Conservation (phyloP, 2,797 vertebrate species). For the Hoplostethus atlanticus region DNA sequence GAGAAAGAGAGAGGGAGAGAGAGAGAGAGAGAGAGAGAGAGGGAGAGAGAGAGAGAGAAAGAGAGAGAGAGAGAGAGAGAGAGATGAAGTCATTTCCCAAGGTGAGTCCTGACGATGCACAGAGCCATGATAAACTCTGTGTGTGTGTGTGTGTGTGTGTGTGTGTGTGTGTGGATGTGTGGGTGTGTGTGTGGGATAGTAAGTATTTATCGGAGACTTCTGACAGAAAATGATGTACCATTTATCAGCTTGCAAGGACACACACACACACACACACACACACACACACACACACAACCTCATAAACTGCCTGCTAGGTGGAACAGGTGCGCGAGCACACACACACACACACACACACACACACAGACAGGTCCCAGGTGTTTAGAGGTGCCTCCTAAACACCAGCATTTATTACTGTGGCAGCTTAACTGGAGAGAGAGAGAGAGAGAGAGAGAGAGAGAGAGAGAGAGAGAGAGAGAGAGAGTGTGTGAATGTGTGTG, state of each 20-base stretch:
- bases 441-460: conserved; percentile 1
- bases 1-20: background rate
- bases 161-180: background rate
- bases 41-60: background rate
- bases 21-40: background rate
- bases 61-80: background rate
- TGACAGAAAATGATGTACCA: too few relatives aligned
- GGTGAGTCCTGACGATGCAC: conserved; percentile 5
- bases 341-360: conserved; percentile 1
- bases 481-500: background rate
- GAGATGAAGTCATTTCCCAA: conserved; percentile 11
- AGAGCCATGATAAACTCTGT: background rate
- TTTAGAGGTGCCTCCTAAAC: conserved; percentile 17
- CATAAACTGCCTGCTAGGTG: background rate
- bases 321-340: too few relatives aligned
- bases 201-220: too few relatives aligned
- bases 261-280: background rate
- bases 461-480: background rate
- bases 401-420: conserved; percentile 52
- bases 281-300: background rate
- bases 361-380: background rate
- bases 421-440: conserved; percentile 22
- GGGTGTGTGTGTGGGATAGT: background rate
- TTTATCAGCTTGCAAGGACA: too few relatives aligned
- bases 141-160: background rate